Base-by-base conservation (phyloP, 2,113 vertebrate species). In the Peromyscus californicus region DNA sequence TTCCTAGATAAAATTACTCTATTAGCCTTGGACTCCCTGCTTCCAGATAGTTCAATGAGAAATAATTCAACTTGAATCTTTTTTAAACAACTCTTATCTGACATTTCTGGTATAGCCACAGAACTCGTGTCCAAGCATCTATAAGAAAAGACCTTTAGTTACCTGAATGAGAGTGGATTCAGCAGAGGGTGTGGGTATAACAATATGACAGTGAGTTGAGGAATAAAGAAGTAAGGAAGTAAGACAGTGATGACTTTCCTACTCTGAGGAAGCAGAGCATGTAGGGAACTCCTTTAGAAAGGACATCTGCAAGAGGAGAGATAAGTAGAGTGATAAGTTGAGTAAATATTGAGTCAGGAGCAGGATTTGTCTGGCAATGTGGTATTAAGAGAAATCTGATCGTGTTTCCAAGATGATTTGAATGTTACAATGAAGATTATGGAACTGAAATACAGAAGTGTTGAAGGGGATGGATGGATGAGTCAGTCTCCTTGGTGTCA, bases 81-180 rank as follows among this genome's bases (percentile, higher is more conserved):
- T 19, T 91, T 76, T 72, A 90, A 93, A 4, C 21, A 67, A 90
- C 16, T 83, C 42, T 91, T 67, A 51, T 22, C 69, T 90, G 63
- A 39, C 54, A 17, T 96, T 89, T 92, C 79, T 88, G 10, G 90
- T 92, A 65, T 6, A 78, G 54, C 24, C 85, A 83, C n/a, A 90
- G 82, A 90, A 88, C 9, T 5, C 85, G 1, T 39, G 61, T 51
- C 51, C 63, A 91, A 61, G n/a, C 10, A 24, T 92, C 21, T 51
- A 10, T 48, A 54, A 82, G 51, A 86, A 76, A 78, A 86, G 48
- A 33, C 39, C 13, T 69, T 70, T 86, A 51, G 16, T 69, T 89
- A 86, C n/a, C 45, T 54, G 33, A 17, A 45, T 78, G 26, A 67
- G 0, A 72, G 67, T 70, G 59, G 42, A 86, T 72, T 83, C 61